Evolutionary conservation across 1,140 invertebrate genomes (phyloP).

Genomic region (Bombus breviceps): DNA sequence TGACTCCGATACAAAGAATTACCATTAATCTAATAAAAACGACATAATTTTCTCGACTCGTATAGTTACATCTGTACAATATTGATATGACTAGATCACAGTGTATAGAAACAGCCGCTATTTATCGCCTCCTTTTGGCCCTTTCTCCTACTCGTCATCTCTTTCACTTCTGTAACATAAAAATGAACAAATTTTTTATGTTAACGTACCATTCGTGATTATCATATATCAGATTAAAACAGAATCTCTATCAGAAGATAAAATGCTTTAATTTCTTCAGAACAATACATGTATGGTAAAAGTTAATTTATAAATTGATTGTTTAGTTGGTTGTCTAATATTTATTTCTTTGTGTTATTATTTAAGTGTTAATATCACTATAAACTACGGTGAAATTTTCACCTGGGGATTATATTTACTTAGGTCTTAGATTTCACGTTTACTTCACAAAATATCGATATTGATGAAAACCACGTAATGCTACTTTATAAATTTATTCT

Average conservation of each 20-base stretch:
- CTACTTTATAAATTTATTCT: slow-evolving; percentile 43
- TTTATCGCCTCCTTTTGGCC: slow-evolving; percentile 47
- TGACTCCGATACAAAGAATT: too few relatives aligned
- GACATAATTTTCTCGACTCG: not conserved
- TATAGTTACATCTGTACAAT: slow-evolving; percentile 37
- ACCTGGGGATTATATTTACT: not conserved
- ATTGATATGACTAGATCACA: slow-evolving; percentile 80
- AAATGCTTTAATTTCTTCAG: not conserved
- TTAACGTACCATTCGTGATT: too few relatives aligned
- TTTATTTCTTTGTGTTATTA: not conserved
- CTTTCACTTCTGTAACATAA: slow-evolving; percentile 69
- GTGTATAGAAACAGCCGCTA: slow-evolving; percentile 67
- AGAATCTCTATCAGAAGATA: not conserved
- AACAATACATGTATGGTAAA: too few relatives aligned
- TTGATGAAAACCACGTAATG: not conserved
- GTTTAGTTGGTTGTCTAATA: not conserved
- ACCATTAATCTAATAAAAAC: too few relatives aligned
- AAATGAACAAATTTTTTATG: slow-evolving; percentile 17
- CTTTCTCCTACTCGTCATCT: not conserved
- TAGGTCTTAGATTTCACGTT: not conserved
- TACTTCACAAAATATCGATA: not conserved
- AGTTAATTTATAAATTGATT: not conserved
- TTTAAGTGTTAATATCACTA: too few relatives aligned
- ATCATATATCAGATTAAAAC: too few relatives aligned
- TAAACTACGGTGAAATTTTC: not conserved